These are phyloP conservation scores for Sparidentex hasta DNA, from an alignment of 2,797 vertebrate species.

Conservation along the genomic window DNA sequence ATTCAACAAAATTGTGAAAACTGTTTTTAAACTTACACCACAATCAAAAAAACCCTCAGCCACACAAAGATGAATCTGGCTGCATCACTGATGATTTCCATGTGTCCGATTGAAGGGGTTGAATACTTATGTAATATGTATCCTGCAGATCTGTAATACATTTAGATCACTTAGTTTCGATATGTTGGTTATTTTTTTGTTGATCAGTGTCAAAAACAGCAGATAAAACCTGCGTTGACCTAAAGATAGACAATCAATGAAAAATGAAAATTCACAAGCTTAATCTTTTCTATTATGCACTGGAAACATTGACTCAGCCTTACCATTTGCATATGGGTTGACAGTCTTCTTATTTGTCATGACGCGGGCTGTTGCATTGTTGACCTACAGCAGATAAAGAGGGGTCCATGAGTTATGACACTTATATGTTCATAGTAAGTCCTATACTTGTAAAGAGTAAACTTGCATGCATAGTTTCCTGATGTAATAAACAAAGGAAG, in stretches of 20 bases:
- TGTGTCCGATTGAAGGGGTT: neutral
- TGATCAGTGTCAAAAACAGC: neutral
- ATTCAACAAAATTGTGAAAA: no score
- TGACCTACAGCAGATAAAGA: slow-evolving; percentile 78
- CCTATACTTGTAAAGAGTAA: slow-evolving; percentile 32
- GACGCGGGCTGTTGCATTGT: slow-evolving; percentile 94
- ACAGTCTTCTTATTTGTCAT: slow-evolving; percentile 99
- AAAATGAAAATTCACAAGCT: neutral
- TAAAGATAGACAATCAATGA: neutral
- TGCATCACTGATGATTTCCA: neutral
- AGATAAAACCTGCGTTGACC: neutral
- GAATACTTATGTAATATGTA: neutral
- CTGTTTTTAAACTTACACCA: no score
- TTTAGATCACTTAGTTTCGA: neutral
- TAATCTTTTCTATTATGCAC: neutral
- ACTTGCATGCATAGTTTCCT: slow-evolving; percentile 89
- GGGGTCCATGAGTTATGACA: slow-evolving; percentile 47
- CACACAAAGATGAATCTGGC: no score
- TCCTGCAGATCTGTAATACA: neutral
- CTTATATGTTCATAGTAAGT: slow-evolving; percentile 38
- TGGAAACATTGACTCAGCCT: slow-evolving; percentile 45
- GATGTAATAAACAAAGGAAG: slow-evolving; percentile 84
- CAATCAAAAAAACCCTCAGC: no score
- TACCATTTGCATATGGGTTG: slow-evolving; percentile 98
- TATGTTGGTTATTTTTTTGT: neutral